A percentile compares a stretch with the other conserved stretches of the same genome.
Evolutionary conservation across 1,140 invertebrate genomes (phyloP).

Genomic region (Tetragnatha versicolor): DNA sequence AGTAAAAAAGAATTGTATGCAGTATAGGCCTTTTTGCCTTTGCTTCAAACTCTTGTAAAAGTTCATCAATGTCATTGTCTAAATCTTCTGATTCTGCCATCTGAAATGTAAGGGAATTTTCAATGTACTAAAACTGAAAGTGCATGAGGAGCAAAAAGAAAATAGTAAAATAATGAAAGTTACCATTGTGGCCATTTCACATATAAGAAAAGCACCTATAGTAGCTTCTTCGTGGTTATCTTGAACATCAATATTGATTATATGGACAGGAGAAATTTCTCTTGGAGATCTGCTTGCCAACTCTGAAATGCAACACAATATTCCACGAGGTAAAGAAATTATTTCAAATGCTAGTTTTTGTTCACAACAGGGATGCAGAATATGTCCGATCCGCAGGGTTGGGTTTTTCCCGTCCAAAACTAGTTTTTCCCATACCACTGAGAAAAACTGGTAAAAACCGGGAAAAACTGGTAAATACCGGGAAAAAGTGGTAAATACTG

Average conservation of each 20-base stretch:
- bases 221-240: constrained; percentile 99
- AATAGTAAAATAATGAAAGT: neutral
- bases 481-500: no score
- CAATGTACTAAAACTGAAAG: neutral
- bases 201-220: constrained; percentile 98
- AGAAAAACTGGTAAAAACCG: no score
- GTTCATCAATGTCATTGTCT: constrained; percentile 98
- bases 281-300: constrained; percentile 68
- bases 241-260: constrained; percentile 99
- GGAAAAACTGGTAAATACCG: no score
- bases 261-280: constrained; percentile 81
- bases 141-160: neutral
- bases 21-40: constrained; percentile 86
- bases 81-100: constrained; percentile 89
- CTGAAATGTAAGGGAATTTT: constrained; percentile 68
- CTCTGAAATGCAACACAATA: no score
- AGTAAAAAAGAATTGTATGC: constrained; percentile 95
- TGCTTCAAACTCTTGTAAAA: constrained; percentile 93
- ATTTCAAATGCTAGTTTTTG: no score
- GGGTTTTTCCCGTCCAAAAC: no score
- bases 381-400: no score
- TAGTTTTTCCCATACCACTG: no score
- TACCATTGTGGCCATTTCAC: constrained; percentile 90
- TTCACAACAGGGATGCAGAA: no score
- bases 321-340: no score